Conservation (phyloP, 2,113 vertebrate species). For the Cacatua alba region DNA sequence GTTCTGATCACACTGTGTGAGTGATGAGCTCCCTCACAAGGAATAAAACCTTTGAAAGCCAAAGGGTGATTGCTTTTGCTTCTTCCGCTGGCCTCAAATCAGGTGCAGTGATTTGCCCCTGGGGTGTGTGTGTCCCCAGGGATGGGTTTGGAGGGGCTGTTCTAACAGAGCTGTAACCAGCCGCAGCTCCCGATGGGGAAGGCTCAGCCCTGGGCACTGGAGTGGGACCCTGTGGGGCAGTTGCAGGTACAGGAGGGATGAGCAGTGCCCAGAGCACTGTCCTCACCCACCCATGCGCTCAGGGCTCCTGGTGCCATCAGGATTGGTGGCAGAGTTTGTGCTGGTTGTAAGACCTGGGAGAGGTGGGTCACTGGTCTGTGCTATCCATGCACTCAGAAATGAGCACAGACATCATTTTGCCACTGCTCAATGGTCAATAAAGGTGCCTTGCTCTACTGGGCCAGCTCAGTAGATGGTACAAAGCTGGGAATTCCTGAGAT, state of each 20-base stretch:
- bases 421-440: neutral
- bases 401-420: neutral
- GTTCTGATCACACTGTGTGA: neutral
- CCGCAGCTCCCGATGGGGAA: neutral
- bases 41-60: conserved; percentile 27
- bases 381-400: neutral
- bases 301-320: neutral
- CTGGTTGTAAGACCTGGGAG: neutral
- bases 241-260: rapidly evolving
- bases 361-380: neutral
- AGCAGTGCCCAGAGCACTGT: neutral
- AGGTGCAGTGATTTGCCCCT: neutral
- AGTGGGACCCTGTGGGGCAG: neutral
- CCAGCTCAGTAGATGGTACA: rapidly evolving
- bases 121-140: neutral
- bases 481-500: neutral
- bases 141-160: neutral
- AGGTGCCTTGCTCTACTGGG: neutral
- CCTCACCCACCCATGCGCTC: rapidly evolving
- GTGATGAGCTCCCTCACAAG: neutral
- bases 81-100: neutral
- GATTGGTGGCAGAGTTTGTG: neutral
- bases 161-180: neutral
- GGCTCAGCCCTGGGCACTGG: neutral
- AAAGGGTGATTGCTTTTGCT: neutral